phyloP scores from a whole-genome alignment of 2,113 vertebrate species.

The Psittacula cyanocephala region DNA sequence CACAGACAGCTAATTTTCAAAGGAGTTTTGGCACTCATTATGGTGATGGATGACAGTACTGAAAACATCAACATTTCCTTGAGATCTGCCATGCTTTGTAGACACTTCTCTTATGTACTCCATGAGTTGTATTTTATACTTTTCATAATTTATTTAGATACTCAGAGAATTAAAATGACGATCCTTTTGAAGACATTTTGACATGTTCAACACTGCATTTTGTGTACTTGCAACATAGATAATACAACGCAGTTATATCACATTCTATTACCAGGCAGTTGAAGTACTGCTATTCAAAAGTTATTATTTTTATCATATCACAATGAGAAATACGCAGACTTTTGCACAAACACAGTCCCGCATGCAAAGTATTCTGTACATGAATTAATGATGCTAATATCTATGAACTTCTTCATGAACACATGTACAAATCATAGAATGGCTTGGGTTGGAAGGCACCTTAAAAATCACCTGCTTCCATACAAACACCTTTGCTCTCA shows the following conservation, averaged over 20 bases:
- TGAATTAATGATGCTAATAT: neutral
- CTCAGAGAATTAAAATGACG: neutral
- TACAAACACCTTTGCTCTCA: neutral
- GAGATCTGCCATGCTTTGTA: conserved; percentile 41
- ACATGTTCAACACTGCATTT: neutral
- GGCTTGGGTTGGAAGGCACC: neutral
- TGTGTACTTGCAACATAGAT: neutral
- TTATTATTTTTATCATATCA: neutral
- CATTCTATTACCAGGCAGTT: neutral
- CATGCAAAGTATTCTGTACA: neutral
- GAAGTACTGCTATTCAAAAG: neutral
- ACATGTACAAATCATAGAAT: neutral
- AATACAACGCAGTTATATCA: neutral
- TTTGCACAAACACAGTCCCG: neutral
- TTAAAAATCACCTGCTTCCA: neutral
- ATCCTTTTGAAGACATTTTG: neutral
- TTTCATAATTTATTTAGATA: conserved; percentile 54
- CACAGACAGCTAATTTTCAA: conserved; percentile 84
- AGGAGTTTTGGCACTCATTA: conserved; percentile 84
- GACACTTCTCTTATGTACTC: conserved; percentile 7
- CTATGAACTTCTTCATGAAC: neutral
- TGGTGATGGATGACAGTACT: conserved; percentile 85
- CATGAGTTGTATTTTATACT: conserved; percentile 13
- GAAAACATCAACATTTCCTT: conserved; percentile 68
- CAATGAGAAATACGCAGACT: neutral